Evolutionary conservation across 37 sponge, comb jelly and placozoan genomes (phyloP), one percentile per base, ranked within the genome.

Genomic region (Theonella swinhoei): DNA sequence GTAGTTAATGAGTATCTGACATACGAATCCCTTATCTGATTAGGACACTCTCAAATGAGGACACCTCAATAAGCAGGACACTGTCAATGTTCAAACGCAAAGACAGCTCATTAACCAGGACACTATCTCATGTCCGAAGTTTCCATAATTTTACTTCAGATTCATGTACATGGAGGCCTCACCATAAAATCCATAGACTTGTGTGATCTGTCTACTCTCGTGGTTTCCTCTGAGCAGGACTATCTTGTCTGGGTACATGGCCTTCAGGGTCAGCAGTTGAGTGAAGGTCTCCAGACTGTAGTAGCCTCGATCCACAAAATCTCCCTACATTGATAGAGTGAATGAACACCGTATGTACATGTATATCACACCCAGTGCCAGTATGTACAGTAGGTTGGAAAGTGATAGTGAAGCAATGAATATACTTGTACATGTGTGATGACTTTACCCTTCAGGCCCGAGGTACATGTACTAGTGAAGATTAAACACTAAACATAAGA

Each of bases 181-280:
- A 97, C 98, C 99, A 94, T 99, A 99, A 65, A 99, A 99, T 0
- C 99, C 99, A 76, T 99, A 99, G 22, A 96, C 97, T 76, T 99
- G 99, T 35, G 99, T 99, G 75, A 96, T 96, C 67, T 96, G 98
- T 67, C 99, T 90, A 41, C 95, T 92, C 79, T 99, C 99, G 71
- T 99, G 99, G 79, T 99, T 99, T 14, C 99, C 99, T 62, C 99
- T 70, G 24, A 99, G 83, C 17, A 99, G 87, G 30, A 92, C 94
- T 25, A 99, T 90, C 63, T 90, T 90, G 41, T 89, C 72, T 11
- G 99, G 90, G 40, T 91, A 96, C 85, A 90, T 96, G 65, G 95
- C 99, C 66, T 99, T 99, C 79, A 96, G 68, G 23, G 87, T 83
- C 36, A 99, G 66, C 7, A 99, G 91, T 24, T 93, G 78, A 35